phyloP scores from a whole-genome alignment of 2,113 vertebrate genomes.

The Amblyopsis rosae region DNA sequence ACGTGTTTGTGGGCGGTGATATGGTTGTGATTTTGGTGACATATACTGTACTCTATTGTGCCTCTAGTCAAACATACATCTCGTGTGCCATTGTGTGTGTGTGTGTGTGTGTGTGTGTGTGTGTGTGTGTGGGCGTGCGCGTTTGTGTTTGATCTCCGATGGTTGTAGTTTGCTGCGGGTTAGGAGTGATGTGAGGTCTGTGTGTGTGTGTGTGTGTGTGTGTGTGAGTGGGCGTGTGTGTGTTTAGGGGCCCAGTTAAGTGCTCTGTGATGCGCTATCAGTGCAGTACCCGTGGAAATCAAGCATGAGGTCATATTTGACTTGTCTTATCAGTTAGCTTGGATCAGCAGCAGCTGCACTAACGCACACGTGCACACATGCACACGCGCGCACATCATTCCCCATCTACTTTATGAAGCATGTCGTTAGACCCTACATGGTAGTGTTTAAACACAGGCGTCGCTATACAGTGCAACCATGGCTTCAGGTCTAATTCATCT shows the following conservation, averaged over 20 bases:
- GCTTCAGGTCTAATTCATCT: not conserved
- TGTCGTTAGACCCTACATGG: constrained; percentile 55
- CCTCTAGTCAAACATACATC: not conserved
- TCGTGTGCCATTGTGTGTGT: constrained; percentile 3
- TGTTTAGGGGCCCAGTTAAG: constrained; percentile 67
- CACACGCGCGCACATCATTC: not conserved
- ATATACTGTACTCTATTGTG: not conserved
- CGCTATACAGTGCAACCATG: not conserved
- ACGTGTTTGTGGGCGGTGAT: not conserved
- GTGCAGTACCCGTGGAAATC: too few species aligned
- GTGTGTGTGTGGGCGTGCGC: constrained; percentile 1
- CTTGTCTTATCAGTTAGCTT: too few species aligned
- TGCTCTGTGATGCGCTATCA: constrained; percentile 46
- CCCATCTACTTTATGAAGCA: not conserved
- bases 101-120: not conserved
- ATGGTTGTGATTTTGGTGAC: not conserved
- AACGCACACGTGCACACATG: constrained; percentile 2
- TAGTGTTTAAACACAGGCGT: constrained; percentile 3
- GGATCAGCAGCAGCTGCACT: not conserved
- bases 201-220: constrained; percentile 3
- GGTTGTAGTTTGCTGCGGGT: not conserved
- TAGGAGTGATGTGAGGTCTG: not conserved
- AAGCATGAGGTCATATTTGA: too few species aligned
- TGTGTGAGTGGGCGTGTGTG: constrained; percentile 35
- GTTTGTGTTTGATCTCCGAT: not conserved